A percentile compares a stretch with the other conserved stretches of the same genome.
Evolutionary conservation across 1,140 invertebrate genomes (phyloP).

Genomic region (Temnothorax nylanderi): DNA sequence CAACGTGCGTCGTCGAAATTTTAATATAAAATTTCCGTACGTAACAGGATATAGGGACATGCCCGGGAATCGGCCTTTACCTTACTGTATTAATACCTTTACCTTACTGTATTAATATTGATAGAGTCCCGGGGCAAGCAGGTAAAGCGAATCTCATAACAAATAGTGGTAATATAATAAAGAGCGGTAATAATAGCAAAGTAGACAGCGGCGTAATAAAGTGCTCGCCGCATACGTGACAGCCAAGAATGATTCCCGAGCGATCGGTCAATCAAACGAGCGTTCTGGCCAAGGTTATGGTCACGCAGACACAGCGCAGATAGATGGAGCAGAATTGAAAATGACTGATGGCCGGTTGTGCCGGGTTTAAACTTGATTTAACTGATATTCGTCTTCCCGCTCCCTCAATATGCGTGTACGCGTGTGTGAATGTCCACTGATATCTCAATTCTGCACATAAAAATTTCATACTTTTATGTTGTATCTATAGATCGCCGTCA

Average conservation of each 20-base stretch:
- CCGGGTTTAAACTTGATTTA: constrained; percentile 33
- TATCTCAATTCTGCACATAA: not conserved
- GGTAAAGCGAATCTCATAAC: not conserved
- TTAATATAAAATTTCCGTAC: no score
- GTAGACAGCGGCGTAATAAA: constrained; percentile 36
- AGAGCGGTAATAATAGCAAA: not conserved
- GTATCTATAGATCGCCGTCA: not conserved
- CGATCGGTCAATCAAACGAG: constrained; percentile 31
- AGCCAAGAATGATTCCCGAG: constrained; percentile 32
- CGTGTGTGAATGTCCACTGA: not conserved
- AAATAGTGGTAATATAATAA: not conserved
- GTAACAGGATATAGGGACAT: no score
- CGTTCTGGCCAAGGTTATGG: constrained; percentile 30
- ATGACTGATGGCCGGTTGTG: constrained; percentile 16
- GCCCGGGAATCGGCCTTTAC: no score
- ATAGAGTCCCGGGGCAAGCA: not conserved
- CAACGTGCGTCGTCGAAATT: no score
- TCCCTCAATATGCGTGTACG: not conserved
- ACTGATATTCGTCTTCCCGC: constrained; percentile 2
- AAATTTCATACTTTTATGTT: not conserved
- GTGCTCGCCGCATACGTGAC: not conserved
- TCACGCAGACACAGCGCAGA: constrained; percentile 2
- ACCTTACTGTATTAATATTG: not conserved
- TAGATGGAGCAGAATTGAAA: constrained; percentile 30
- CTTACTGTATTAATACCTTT: not conserved